Percentiles rank a stretch among this genome's conserved stretches.
These are phyloP conservation scores for Thamnaconus septentrionalis DNA, from an alignment of 2,113 vertebrate species.

Conservation along the genomic window DNA sequence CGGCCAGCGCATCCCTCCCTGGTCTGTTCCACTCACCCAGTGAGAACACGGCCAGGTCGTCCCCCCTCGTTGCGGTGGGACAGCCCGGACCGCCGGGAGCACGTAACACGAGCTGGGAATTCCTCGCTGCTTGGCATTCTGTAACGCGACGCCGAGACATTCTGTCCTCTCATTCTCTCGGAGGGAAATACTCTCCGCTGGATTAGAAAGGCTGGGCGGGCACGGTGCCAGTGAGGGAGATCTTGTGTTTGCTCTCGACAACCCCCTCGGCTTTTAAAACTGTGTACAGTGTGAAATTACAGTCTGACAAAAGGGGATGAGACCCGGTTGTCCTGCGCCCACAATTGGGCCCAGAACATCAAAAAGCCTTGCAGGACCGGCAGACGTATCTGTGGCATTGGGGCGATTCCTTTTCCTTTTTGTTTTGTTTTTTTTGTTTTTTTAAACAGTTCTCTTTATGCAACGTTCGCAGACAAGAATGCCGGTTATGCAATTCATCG, in stretches of 20 bases:
- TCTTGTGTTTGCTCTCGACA: constrained; percentile 53
- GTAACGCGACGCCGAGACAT: constrained; percentile 67
- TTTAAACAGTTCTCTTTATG: constrained; percentile 18
- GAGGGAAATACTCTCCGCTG: constrained; percentile 60
- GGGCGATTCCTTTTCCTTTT: constrained; percentile 25
- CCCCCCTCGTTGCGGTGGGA: constrained; percentile 29
- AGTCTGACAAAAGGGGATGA: constrained; percentile 46
- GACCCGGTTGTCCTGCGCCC: constrained; percentile 24
- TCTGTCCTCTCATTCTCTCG: constrained; percentile 70
- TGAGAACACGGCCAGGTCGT: constrained; percentile 32
- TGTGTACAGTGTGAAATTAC: constrained; percentile 64
- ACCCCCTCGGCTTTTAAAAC: constrained; percentile 45
- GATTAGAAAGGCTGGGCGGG: constrained; percentile 62
- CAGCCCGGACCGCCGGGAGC: constrained; percentile 51
- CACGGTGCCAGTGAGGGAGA: constrained; percentile 59
- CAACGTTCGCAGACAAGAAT: constrained; percentile 17
- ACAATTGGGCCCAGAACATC: constrained; percentile 45
- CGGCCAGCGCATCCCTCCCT: constrained; percentile 24
- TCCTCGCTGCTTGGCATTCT: constrained; percentile 65
- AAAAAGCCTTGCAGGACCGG: constrained; percentile 28
- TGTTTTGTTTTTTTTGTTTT: too few relatives aligned
- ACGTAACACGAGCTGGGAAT: constrained; percentile 72
- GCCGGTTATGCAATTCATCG: constrained; percentile 44
- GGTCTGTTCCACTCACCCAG: constrained; percentile 1
- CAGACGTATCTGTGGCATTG: constrained; percentile 25